Conservation (phyloP, 2,797 vertebrate species). For the Mormyrops attenuatus region DNA sequence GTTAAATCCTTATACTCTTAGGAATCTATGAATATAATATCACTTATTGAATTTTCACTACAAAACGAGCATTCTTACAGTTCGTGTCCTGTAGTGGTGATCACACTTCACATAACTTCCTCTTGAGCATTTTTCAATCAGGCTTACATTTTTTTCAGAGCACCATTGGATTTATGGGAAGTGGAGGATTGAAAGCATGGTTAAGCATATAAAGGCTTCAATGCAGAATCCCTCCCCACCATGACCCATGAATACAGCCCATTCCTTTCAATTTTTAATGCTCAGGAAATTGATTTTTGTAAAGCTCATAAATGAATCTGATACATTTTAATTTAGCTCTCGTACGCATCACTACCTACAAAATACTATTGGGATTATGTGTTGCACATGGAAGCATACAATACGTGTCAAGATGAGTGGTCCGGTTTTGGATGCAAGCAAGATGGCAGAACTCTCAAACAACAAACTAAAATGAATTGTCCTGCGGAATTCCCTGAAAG, state of each 20-base stretch:
- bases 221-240: neutral
- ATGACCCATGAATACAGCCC: neutral
- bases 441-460: conserved; percentile 41
- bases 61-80: neutral
- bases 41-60: neutral
- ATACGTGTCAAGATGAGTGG: conserved; percentile 52
- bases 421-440: conserved; percentile 47
- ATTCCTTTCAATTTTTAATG: conserved; percentile 52
- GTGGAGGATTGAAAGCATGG: neutral
- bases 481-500: conserved; percentile 57
- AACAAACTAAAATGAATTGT: conserved; percentile 37
- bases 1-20: neutral
- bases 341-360: conserved; percentile 53
- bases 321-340: conserved; percentile 57
- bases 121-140: neutral
- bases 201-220: neutral
- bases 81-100: neutral
- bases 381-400: neutral
- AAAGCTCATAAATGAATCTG: conserved; percentile 52
- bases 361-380: conserved; percentile 35
- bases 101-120: neutral
- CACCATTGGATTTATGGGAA: neutral
- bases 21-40: neutral
- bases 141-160: neutral
- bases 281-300: conserved; percentile 51